Evolutionary conservation across 2,113 vertebrate species (phyloP), one percentile per base, ranked within the genome.

Genomic region (Tragelaphus scriptus): DNA sequence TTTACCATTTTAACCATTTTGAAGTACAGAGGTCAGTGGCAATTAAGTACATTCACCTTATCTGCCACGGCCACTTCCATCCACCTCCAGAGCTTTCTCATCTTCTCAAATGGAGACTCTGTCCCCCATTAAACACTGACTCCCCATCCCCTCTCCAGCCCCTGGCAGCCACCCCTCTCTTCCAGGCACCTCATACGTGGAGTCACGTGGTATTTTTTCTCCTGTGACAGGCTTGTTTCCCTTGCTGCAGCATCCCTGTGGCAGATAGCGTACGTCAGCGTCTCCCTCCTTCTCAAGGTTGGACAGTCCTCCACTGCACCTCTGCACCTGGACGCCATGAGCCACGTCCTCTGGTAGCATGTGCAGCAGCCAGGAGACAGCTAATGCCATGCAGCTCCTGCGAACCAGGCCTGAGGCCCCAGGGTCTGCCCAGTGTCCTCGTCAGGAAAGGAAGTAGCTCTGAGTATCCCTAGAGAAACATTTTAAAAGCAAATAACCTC

Each of bases 341-440:
- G 47, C 85, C 3, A 0, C 2, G 1, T 28, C 2, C 7, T 56
- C n/a, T 17, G 23, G n/a, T 14, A 8, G 25, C 26, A 1, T 26
- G 3, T 23, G 30, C 4, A 56, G 11, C 30, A 2, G 2, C 49
- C 0, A 30, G 15, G 77, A 1, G 2, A 8, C 53, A 10, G 36
- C 30, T 0, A 21, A 28, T 30, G 30, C 61, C 16, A 3, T 0
- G 0, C 0, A 0, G 2, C 23, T 59, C 14, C 55, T 13, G 6
- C 6, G 13, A 75, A 28, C 44, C 28, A 19, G 84, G n/a, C 55
- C n/a, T 8, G 25, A 16, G 16, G 36, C 36, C 82, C 21, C 3
- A 7, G n/a, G 23, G 19, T 84, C 63, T 55, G 2, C 82, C 23
- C 53, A 1, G 26, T 30, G 14, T 84, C 23, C 4, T 56, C 3